Percentiles rank a stretch among this genome's conserved stretches.
These are phyloP conservation scores for Lissocephala sabroskyi DNA, from an alignment of 2,888 invertebrate species.

Conservation along the genomic window DNA sequence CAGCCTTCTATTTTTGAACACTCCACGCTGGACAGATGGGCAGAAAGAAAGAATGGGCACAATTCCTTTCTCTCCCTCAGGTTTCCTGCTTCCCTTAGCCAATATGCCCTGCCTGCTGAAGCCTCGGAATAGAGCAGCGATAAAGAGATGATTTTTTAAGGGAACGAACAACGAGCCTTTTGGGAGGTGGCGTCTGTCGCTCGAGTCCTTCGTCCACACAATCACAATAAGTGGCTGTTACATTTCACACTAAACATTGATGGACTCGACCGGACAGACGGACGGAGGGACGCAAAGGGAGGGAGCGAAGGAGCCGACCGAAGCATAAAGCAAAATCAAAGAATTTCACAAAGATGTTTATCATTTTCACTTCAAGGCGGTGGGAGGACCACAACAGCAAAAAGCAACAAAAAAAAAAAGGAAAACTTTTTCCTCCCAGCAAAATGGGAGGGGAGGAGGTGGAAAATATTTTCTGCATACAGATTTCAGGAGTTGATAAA, in stretches of 20 bases:
- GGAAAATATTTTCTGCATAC: conserved; percentile 62
- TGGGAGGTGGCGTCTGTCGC: conserved; percentile 8
- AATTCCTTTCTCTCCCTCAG: too few species aligned
- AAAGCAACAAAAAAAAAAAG: too few species aligned
- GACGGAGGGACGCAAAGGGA: conserved; percentile 21
- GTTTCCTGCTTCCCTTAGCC: too few species aligned
- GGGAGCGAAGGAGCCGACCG: not conserved
- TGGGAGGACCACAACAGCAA: too few species aligned
- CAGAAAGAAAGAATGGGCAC: not conserved
- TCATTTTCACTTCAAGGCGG: conserved; percentile 54
- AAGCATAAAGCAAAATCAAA: conserved; percentile 47
- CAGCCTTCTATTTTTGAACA: conserved; percentile 13
- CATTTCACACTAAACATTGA: conserved; percentile 62
- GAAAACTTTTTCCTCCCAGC: not conserved
- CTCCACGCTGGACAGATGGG: not conserved
- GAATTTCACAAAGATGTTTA: conserved; percentile 63
- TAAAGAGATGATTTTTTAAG: too few species aligned
- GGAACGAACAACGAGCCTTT: too few species aligned
- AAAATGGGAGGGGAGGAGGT: not conserved
- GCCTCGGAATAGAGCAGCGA: too few species aligned
- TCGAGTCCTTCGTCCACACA: too few species aligned
- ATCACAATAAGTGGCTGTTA: conserved; percentile 65
- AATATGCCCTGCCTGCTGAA: conserved; percentile 37
- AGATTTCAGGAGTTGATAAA: conserved; percentile 57
- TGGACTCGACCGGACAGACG: conserved; percentile 28